phyloP scores from a whole-genome alignment of 2,888 invertebrate species.

The Salpingus planirostris region DNA sequence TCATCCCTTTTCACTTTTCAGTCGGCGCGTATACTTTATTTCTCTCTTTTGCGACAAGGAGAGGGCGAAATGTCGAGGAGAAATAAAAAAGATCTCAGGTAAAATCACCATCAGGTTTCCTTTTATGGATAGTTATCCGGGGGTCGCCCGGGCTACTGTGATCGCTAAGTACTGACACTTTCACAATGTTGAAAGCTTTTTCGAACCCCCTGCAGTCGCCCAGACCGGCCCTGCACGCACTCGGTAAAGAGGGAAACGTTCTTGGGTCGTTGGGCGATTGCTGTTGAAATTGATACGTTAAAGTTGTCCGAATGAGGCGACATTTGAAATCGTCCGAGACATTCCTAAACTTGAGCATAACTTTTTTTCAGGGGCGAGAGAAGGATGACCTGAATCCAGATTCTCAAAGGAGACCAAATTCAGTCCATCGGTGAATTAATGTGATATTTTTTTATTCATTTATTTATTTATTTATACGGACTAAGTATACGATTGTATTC shows the following conservation, averaged over 20 bases:
- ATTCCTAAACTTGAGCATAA: slow-evolving; percentile 32
- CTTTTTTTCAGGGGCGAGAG: slow-evolving; percentile 31
- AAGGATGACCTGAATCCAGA: slow-evolving; percentile 34
- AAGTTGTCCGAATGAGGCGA: slow-evolving; percentile 33
- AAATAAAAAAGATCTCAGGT: too few species aligned
- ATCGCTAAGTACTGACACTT: slow-evolving; percentile 42
- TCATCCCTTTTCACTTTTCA: not conserved
- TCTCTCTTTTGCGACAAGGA: too few species aligned
- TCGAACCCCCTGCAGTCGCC: slow-evolving; percentile 25
- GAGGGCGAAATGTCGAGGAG: too few species aligned
- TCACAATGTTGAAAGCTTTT: slow-evolving; percentile 38
- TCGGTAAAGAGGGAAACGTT: not conserved
- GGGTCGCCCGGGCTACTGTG: slow-evolving; percentile 32
- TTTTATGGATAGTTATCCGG: slow-evolving; percentile 13
- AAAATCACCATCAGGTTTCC: slow-evolving; percentile 26
- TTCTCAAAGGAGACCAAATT: too few species aligned
- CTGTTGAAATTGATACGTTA: slow-evolving; percentile 38
- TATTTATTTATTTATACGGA: slow-evolving; percentile 16
- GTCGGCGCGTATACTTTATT: too few species aligned
- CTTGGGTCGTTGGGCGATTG: too few species aligned
- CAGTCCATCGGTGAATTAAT: too few species aligned
- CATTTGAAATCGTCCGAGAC: slow-evolving; percentile 32
- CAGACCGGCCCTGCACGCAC: slow-evolving; percentile 10
- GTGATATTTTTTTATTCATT: slow-evolving; percentile 3
- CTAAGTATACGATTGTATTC: too few species aligned